Base-by-base conservation (phyloP, 2,888 invertebrate species). In the Exocentrus adspersus region DNA sequence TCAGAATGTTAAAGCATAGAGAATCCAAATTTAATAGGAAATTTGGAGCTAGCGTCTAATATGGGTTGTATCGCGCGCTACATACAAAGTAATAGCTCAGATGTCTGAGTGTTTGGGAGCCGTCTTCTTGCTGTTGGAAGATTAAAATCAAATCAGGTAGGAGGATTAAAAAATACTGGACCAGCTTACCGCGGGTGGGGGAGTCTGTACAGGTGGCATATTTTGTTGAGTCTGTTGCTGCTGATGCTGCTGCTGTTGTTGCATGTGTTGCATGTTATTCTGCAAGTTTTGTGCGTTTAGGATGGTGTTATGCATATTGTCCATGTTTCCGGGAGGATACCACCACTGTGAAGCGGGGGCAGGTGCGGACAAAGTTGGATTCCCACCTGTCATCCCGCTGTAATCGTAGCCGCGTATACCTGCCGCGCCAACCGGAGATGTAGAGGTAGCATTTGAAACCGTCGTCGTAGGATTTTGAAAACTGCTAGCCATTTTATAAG, bases 401-500 rank as follows among this genome's bases (percentile, higher is more conserved):
- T 92, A 92, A 82, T 92, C 92, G 82, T 91, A 92, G 78, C 87
- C 88, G 69, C 80, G 76, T 60, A 78, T 76, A 72, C 83, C 84
- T 67, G 80, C 79, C 69, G 81, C 78, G 67, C 88, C 86, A 69
- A 88, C 87, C 65, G 89, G 86, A 75, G 87, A 85, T 71, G 88
- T 86, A 75, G 89, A 86, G 73, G 88, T 86, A 74, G 87, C 86
- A 75, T 82, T 86, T 83, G 86, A 89, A 85, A 84, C 87, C 79
- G 87, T 87, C 80, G 87, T 89, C 83, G 87, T 89, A 77, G 89
- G 87, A 82, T 88, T 89, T 77, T 92, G 88, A 86, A 93, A 92
- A 82, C 91, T 91, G 82, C 91, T 90, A 78, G 92, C 90, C 92
- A 93, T 92, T 87, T 93, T 93, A 83, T 93, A 93, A 69, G 90